Evolutionary conservation across 2,113 vertebrate genomes (phyloP), one percentile per base, ranked within the genome.

Genomic region (Nestor notabilis): DNA sequence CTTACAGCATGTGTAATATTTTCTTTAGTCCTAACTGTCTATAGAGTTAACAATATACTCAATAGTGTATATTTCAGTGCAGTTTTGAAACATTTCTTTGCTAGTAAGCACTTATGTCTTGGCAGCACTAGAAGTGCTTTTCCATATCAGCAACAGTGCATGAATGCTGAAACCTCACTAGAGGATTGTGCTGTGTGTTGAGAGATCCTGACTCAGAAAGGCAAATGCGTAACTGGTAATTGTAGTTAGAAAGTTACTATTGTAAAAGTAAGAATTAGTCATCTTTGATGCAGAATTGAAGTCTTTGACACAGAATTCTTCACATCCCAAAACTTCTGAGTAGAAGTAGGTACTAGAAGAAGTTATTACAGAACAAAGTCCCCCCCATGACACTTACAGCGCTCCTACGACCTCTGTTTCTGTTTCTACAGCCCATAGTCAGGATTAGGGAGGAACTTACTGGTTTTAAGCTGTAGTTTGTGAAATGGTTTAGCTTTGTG

Each of bases 31-130:
- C 65, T 74, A 82, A 50, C 74, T 17, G 44, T 58, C 33, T 24
- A 35, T 35, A 35, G 33, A 35, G 56, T 58, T 58, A 58, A 35
- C 33, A 58, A 10, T 35, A 35, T 58, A 58, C 33, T 70, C 86
- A 72, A 13, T 2, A 31, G 91, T 90, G 92, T 74, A 20, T 52
- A 56, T 86, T 95, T 90, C 64, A 88, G 79, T 46, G 35, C 44
- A 65, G 18, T 77, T 96, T 76, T 74, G 90, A 91, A 90, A 63
- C 60, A 39, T 85, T 96, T 93, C 89, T 80, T 91, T 90, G 71
- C 74, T 91, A 72, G 74, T 72, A 95, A 95, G 91, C 84, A 90
- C 53, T 95, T 96, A 39, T 63, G 33, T 56, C 60, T 85, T 92
- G 92, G 90, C 95, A 94, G 5, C 13, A 31, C 55, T 55, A 16